A percentile compares a stretch with the other conserved stretches of the same genome.
Evolutionary conservation across 2,888 invertebrate genomes (phyloP).

Genomic region (Silvanus unidentatus): DNA sequence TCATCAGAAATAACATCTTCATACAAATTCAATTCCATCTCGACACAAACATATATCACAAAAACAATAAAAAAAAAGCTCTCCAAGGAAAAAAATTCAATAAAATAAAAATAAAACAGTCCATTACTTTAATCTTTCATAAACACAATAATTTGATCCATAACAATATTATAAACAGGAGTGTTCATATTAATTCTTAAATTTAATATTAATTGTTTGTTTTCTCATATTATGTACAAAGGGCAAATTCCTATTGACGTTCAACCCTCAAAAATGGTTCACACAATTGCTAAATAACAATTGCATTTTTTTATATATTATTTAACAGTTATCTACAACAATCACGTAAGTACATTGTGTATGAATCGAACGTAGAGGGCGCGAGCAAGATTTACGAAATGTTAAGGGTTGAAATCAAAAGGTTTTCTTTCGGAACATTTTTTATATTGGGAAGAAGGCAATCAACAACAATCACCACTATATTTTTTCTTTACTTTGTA

Average conservation of each 20-base stretch:
- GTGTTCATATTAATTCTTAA: conserved; percentile 37
- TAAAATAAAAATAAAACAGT: conserved; percentile 38
- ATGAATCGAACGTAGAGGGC: background rate
- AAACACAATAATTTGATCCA: conserved; percentile 32
- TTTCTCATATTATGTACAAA: conserved; percentile 29
- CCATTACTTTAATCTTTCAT: conserved; percentile 34
- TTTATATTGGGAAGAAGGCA: conserved; percentile 2
- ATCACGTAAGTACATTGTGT: background rate
- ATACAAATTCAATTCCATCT: background rate
- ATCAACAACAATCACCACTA: conserved; percentile 16
- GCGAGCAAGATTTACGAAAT: background rate
- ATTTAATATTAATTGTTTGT: conserved; percentile 25
- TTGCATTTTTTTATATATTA: no score
- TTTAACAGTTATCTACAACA: conserved; percentile 2
- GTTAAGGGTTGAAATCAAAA: background rate
- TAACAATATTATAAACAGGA: conserved; percentile 43
- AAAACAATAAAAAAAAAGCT: no score
- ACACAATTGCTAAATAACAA: no score
- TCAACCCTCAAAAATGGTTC: no score
- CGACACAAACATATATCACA: background rate
- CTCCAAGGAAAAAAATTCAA: conserved; percentile 28
- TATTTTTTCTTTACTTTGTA: conserved; percentile 26
- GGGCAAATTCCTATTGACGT: conserved; percentile 5
- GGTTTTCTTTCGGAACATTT: background rate
- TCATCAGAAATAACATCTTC: background rate